Evolutionary conservation across 2,113 vertebrate genomes (phyloP), one percentile per base, ranked within the genome.

Genomic region (Orthonyx spaldingii): DNA sequence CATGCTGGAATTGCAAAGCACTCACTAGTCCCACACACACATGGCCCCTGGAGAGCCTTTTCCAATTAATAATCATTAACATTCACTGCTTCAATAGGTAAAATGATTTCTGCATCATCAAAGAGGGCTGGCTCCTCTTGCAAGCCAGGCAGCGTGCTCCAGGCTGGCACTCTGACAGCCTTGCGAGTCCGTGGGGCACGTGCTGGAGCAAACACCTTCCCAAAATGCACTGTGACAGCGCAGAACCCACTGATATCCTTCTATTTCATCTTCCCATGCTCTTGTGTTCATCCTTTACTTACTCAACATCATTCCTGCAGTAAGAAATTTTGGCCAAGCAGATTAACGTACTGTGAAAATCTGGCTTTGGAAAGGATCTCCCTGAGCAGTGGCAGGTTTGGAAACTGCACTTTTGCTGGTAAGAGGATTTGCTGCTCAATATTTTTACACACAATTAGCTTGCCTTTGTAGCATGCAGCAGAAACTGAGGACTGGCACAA

Each of bases 61-160:
- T 95, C 92, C 96, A 92, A 97, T 97, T 97, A 97, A 95, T 96
- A 93, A 97, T 77, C 95, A 94, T 95, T 96, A 95, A 95, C 94
- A 95, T 93, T 93, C 95, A 77, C 92, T 88, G 92, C 96, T 95
- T 91, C 96, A 94, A 89, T 92, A 97, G 95, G 90, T 93, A 68
- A 93, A 95, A 87, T 70, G 70, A 79, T 91, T 91, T 90, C 93
- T 91, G 94, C 90, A 88, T 86, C 90, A 53, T 71, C 93, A 92
- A 81, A 96, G 77, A 79, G 84, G 69, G 78, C 37, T 78, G 92
- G 53, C 56, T 81, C 64, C 77, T 59, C 55, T 13, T 35, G 65
- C 49, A 33, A 89, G 86, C 22, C 81, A 76, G 49, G 66, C 77
- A 35, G 41, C 0, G 0, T 15, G 8, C 84, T 47, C 69, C 63